phyloP scores from a whole-genome alignment of 1,140 invertebrate species.

The Drosophila tsacasi region DNA sequence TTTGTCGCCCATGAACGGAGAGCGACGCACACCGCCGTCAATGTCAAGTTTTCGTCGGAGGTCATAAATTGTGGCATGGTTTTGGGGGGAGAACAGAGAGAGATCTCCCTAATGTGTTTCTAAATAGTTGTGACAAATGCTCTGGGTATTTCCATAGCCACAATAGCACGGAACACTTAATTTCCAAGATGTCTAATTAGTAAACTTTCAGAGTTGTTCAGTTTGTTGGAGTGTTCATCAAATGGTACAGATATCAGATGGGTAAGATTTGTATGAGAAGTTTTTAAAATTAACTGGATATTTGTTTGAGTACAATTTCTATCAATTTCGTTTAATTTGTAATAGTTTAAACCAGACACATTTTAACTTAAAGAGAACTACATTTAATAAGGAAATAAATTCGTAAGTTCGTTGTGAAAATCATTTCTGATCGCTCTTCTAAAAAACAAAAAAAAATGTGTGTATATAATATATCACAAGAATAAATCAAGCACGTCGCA shows the following conservation, averaged over 20 bases:
- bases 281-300: neutral
- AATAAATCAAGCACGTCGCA: constrained; percentile 4
- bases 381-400: neutral
- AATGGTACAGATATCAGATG: constrained; percentile 12
- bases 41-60: constrained; percentile 73
- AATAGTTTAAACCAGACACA: neutral
- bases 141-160: constrained; percentile 44
- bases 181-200: constrained; percentile 33
- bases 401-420: neutral
- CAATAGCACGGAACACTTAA: constrained; percentile 44
- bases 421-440: neutral
- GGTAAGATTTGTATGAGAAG: neutral
- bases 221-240: constrained; percentile 23
- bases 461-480: too few species aligned
- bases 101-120: constrained; percentile 68
- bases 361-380: neutral
- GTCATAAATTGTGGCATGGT: constrained; percentile 68
- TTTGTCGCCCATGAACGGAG: constrained; percentile 65
- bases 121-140: constrained; percentile 76
- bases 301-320: too few species aligned
- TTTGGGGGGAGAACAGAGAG: constrained; percentile 22
- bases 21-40: constrained; percentile 42
- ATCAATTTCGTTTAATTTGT: too few species aligned
- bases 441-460: neutral
- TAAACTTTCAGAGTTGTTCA: constrained; percentile 22